Conservation (phyloP, 64 coral and sea anemone genomes). For the Montipora cactus region DNA sequence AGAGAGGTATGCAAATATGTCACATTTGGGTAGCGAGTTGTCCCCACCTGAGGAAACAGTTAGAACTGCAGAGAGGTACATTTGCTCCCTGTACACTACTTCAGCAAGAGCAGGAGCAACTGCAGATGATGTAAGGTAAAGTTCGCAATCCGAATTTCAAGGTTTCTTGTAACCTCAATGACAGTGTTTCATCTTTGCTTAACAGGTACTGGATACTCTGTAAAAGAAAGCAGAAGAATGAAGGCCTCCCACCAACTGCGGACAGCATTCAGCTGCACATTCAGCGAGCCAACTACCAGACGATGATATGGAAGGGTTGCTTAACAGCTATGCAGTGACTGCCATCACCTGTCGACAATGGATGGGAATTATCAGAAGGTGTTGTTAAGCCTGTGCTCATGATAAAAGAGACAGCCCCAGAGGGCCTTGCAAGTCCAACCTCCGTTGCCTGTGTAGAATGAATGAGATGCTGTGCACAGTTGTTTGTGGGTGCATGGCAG, state of each 20-base stretch:
- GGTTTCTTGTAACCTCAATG: background rate
- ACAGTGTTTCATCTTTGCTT: background rate
- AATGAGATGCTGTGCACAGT: constrained; percentile 7
- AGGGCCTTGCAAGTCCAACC: background rate
- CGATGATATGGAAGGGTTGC: constrained; percentile 3
- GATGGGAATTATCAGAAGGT: background rate
- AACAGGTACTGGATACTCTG: constrained; percentile 49
- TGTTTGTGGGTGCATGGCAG: constrained; percentile 10
- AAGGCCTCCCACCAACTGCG: constrained; percentile 23
- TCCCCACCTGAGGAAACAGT: no score
- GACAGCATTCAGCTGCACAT: constrained; percentile 21
- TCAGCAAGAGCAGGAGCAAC: constrained; percentile 4
- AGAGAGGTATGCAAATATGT: no score
- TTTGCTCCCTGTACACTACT: constrained; percentile 35
- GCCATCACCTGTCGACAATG: constrained; percentile 6
- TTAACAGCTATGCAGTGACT: constrained; percentile 16
- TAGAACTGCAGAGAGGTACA: background rate
- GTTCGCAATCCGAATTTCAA: background rate
- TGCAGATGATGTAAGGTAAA: constrained; percentile 32
- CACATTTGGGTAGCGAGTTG: no score
- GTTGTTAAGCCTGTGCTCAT: constrained; percentile 14
- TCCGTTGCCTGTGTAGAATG: background rate
- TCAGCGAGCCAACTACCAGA: constrained; percentile 31
- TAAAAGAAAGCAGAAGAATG: constrained; percentile 21
- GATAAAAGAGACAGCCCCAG: constrained; percentile 14